phyloP scores from a whole-genome alignment of 2,113 vertebrate species.

The Aleadryas rufinucha region DNA sequence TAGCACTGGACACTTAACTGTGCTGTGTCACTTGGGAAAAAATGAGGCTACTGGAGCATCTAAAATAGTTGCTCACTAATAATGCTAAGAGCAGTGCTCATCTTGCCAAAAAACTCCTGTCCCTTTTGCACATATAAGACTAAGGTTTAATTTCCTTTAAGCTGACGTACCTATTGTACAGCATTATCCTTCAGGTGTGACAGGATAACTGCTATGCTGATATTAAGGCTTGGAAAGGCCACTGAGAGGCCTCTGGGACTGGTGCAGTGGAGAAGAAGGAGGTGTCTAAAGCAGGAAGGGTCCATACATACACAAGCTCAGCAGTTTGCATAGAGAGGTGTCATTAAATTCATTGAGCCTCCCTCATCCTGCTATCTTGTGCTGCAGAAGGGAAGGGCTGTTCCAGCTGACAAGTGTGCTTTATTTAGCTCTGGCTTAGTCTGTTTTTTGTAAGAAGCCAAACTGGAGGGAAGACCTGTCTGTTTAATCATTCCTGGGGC shows the following conservation, averaged over 20 bases:
- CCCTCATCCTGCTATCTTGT: neutral
- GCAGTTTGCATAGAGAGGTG: neutral
- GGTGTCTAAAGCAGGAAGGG: neutral
- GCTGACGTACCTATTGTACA: neutral
- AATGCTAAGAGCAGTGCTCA: neutral
- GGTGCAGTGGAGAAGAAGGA: neutral
- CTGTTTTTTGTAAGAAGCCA: conserved; percentile 16
- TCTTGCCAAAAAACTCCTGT: neutral
- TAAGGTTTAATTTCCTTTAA: neutral
- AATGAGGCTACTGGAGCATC: neutral
- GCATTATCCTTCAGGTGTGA: neutral
- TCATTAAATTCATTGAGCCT: neutral
- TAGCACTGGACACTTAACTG: neutral
- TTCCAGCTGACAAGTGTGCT: neutral
- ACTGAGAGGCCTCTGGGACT: neutral
- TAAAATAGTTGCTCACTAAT: neutral
- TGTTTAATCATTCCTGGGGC: conserved; percentile 14
- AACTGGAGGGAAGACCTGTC: neutral
- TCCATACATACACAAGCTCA: neutral
- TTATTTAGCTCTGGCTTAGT: conserved; percentile 35
- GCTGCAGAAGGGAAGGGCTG: conserved; percentile 22
- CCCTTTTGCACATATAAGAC: neutral
- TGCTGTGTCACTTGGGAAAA: neutral
- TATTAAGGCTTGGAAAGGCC: neutral
- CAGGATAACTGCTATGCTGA: neutral